phyloP scores from a whole-genome alignment of 2,113 vertebrate genomes.

The Mastomys coucha region DNA sequence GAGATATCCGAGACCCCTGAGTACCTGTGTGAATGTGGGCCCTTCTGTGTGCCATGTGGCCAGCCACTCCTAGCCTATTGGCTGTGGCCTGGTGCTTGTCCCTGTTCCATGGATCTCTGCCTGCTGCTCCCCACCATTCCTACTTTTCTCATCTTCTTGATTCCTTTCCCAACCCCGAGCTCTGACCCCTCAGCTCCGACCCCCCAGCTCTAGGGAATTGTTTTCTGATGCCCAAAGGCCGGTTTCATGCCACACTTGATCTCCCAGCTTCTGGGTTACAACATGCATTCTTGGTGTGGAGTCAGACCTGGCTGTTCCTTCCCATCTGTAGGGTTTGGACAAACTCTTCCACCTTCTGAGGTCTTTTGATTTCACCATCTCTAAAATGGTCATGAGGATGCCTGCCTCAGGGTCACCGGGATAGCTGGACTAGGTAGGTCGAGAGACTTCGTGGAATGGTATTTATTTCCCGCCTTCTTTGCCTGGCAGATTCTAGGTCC shows the following conservation, averaged over 20 bases:
- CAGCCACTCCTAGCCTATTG: not conserved
- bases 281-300: not conserved
- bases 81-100: not conserved
- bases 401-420: not conserved
- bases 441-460: accelerated
- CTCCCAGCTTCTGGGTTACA: not conserved
- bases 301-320: not conserved
- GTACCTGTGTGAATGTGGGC: not conserved
- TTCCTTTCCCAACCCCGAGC: not conserved
- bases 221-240: not conserved
- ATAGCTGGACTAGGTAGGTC: not conserved
- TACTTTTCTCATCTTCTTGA: too few relatives aligned
- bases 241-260: not conserved
- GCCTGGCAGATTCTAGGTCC: not conserved
- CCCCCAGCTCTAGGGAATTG: too few relatives aligned
- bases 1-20: accelerated
- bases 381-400: too few relatives aligned
- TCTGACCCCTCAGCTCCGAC: too few relatives aligned
- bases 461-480: too few relatives aligned
- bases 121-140: not conserved
- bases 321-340: not conserved
- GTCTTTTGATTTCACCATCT: not conserved
- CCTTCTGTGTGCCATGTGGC: too few relatives aligned
- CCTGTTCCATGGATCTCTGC: not conserved
- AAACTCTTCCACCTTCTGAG: not conserved